Percentiles rank a stretch among this genome's conserved stretches.
phyloP scores from a whole-genome alignment of 1,140 invertebrate genomes.

The Ceratosolen solmsi region DNA sequence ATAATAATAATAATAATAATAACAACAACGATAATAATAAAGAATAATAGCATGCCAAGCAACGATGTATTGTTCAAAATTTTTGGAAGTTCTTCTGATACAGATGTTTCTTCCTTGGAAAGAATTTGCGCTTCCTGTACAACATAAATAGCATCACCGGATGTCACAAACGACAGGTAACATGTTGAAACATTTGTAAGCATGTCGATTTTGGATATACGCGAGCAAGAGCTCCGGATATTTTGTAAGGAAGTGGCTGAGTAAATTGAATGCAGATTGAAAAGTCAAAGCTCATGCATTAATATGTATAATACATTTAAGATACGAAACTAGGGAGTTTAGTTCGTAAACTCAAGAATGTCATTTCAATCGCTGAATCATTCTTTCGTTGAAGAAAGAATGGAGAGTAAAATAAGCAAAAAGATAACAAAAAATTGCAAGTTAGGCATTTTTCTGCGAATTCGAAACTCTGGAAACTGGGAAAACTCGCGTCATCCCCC shows the following conservation, averaged over 20 bases:
- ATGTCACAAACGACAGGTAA: neutral
- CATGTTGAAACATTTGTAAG: constrained; percentile 18
- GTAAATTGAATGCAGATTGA: constrained; percentile 19
- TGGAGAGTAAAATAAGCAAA: no score
- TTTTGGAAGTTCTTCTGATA: neutral
- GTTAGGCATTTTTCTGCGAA: constrained; percentile 12
- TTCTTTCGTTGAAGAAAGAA: neutral
- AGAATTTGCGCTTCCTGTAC: constrained; percentile 8
- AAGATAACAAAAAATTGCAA: neutral
- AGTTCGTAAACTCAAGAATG: no score
- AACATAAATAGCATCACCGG: constrained; percentile 16
- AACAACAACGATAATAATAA: no score
- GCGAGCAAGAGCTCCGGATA: no score
- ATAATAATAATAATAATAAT: no score
- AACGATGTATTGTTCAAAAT: neutral
- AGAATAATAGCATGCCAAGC: no score
- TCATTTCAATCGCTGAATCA: constrained; percentile 10
- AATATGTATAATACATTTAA: constrained; percentile 20
- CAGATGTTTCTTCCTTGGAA: neutral
- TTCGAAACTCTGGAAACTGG: no score
- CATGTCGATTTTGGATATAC: neutral
- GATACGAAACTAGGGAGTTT: no score
- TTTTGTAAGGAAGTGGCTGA: neutral
- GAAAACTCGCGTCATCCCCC: neutral
- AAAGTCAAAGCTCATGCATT: constrained; percentile 1